Evolutionary conservation across 1,140 invertebrate species (phyloP).

Genomic region (Temnothorax nylanderi): DNA sequence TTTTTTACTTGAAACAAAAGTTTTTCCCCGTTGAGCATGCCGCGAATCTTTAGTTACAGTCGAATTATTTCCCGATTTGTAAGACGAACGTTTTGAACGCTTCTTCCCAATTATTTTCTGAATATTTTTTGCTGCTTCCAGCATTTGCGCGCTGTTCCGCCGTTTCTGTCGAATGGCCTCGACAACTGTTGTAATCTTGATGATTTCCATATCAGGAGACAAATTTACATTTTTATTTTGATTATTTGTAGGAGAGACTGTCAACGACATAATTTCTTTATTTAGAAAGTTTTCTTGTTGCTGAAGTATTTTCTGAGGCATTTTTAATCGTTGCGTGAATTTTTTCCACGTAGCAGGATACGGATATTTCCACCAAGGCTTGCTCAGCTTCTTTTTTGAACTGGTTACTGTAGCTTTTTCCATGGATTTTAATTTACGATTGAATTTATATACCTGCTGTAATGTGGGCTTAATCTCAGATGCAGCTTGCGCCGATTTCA

Average conservation of each 20-base stretch:
- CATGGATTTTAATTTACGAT: neutral
- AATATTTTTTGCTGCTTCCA: neutral
- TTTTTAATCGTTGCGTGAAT: neutral
- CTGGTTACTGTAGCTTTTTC: neutral
- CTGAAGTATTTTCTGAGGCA: neutral
- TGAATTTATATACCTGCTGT: slow-evolving; percentile 7
- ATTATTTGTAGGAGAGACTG: neutral
- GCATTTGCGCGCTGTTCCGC: neutral
- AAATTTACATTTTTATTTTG: slow-evolving; percentile 6
- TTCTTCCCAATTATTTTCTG: neutral
- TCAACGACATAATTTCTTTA: neutral
- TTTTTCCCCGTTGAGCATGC: neutral
- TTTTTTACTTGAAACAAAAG: neutral
- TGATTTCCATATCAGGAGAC: slow-evolving; percentile 10
- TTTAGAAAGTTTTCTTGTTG: neutral
- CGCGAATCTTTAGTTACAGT: neutral
- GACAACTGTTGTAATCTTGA: slow-evolving; percentile 51
- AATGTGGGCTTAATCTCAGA: slow-evolving; percentile 11
- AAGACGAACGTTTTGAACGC: slow-evolving; percentile 52
- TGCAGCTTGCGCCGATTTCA: slow-evolving; percentile 13
- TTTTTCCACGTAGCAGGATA: neutral
- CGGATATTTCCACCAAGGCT: slow-evolving; percentile 5
- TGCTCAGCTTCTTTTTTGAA: slow-evolving; percentile 1
- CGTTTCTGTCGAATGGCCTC: slow-evolving; percentile 28
- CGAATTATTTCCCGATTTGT: neutral